Conservation (phyloP, 2,113 vertebrate species). For the Smithornis capensis region DNA sequence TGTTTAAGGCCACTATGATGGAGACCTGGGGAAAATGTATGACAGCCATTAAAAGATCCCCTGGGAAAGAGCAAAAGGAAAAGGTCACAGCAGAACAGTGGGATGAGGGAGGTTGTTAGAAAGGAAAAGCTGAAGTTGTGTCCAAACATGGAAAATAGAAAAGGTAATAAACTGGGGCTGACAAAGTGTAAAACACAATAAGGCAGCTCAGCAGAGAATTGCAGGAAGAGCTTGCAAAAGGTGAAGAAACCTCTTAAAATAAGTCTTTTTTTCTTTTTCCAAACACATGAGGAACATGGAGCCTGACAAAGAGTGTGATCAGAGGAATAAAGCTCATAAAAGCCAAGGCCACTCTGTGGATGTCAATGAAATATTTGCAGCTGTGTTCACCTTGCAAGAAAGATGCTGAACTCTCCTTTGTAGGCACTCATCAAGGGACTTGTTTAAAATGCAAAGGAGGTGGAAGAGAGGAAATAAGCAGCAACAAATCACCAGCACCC, state of each 20-base stretch:
- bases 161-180: background rate
- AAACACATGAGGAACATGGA: background rate
- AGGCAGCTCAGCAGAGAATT: background rate
- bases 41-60: background rate
- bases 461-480: background rate
- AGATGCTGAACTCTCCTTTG: background rate
- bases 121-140: background rate
- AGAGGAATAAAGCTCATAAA: background rate
- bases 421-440: background rate
- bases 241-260: background rate
- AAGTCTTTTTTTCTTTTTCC: background rate
- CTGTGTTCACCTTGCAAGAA: background rate
- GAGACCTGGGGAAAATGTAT: background rate
- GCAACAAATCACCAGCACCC: background rate
- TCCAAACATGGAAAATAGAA: background rate
- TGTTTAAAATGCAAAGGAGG: background rate
- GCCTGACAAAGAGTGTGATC: background rate
- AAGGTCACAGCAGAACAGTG: conserved; percentile 9
- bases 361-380: background rate
- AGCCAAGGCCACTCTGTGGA: background rate
- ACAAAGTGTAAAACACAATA: background rate
- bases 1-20: background rate
- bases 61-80: conserved; percentile 2
- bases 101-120: background rate
- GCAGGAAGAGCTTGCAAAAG: background rate